Evolutionary conservation across 1,140 invertebrate species (phyloP).

Genomic region (Andricus grossulariae): DNA sequence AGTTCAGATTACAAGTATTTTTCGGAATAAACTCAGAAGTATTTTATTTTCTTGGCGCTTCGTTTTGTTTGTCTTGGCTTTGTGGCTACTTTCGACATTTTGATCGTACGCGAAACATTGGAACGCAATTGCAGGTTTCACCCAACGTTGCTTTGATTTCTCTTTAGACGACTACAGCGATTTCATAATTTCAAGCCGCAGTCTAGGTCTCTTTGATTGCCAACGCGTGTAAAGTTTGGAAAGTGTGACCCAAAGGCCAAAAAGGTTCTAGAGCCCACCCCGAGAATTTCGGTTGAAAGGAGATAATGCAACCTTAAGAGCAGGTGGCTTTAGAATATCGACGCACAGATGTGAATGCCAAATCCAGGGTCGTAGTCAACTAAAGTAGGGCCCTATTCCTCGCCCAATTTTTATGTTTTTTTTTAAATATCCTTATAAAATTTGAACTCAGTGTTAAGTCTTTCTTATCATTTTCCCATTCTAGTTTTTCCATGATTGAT

Average conservation of each 20-base stretch:
- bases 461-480: background rate
- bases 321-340: constrained; percentile 3
- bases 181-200: background rate
- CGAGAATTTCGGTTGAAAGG: background rate
- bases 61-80: background rate
- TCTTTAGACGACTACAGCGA: background rate
- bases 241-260: background rate
- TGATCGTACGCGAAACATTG: constrained; percentile 24
- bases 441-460: background rate
- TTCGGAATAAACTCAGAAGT: too few species aligned
- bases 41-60: too few species aligned
- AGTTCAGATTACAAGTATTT: too few species aligned
- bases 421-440: too few species aligned
- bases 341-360: background rate
- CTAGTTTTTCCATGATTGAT: background rate
- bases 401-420: background rate
- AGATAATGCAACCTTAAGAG: background rate
- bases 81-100: constrained; percentile 7
- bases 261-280: background rate
- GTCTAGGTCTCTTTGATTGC: background rate
- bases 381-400: background rate
- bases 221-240: background rate
- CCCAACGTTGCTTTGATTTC: background rate
- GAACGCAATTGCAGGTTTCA: background rate
- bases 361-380: background rate